Evolutionary conservation across 2,113 vertebrate genomes (phyloP), one percentile per base, ranked within the genome.

Genomic region (Mungos mungo): DNA sequence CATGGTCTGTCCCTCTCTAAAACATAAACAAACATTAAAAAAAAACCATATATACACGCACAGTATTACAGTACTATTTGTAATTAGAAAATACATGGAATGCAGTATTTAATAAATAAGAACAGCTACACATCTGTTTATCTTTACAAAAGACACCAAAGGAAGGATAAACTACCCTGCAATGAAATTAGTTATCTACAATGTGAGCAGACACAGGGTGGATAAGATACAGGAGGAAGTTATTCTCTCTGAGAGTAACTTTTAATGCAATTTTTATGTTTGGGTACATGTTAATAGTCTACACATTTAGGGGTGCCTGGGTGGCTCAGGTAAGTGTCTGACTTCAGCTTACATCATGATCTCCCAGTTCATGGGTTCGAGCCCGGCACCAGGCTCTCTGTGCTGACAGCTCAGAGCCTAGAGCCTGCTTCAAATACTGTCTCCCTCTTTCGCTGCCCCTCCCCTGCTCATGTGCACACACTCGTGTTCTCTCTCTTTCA

Each of bases 91-190:
- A 86, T 65, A 80, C 63, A 76, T 2, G 31, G 41, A 31, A 77
- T 18, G 41, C 15, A 47, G 27, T 47, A 77, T 47, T 18, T 47
- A 77, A 47, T 47, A 76, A 29, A 18, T 15, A 74, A 74, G 41
- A 47, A 14, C 1, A 29, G 27, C 29, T 76, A 76, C 45, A 47
- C 9, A n/a, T 60, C 2, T 38, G 6, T 85, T 92, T 81, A 54
- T 87, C n/a, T 80, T 72, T 81, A 60, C 65, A 79, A 77, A 93
- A 89, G 33, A 93, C 54, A 88, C 71, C 29, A 68, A 84, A 90
- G 29, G 23, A 45, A 76, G 60, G 63, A 50, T 86, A 86, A 91
- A 79, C 13, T 35, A 33, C 9, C 4, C 35, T 85, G 12, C 31
- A 31, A 2, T 50, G 33, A 86, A 60, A 57, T 8, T 50, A 18